Evolutionary conservation across 2,797 vertebrate species (phyloP), one percentile per base, ranked within the genome.

Genomic region (Smutsia gigantea): DNA sequence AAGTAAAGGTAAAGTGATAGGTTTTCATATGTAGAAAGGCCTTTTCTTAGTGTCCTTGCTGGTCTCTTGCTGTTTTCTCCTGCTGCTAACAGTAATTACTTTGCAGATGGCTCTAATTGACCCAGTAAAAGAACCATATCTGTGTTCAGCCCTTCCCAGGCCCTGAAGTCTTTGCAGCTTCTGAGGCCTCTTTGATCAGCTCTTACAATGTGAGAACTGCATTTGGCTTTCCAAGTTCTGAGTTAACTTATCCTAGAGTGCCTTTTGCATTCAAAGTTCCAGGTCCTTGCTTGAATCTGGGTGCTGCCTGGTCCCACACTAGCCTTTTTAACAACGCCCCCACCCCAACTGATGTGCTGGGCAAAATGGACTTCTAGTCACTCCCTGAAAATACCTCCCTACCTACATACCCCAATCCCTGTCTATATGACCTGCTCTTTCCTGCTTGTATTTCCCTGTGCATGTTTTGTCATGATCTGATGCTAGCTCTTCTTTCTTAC

Each of bases 41-140:
- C 59, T 90, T 93, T 94, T 84, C 86, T 90, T 77, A 21, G 49
- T 19, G 12, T 53, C 82, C 86, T 74, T 57, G 91, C 84, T 72
- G 75, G 37, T 68, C 87, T 83, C 93, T 87, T 86, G 96, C 94
- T 29, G 18, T 15, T 92, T 66, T 93, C 31, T 84, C 97, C 96
- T 49, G 95, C 96, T 97, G 97, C 86, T 96, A 66, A 77, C 86
- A 63, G 97, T 97, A 98, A 98, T 97, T 97, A 98, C 96, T 94
- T 94, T 92, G 96, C 97, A 96, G 94, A 89, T 96, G 97, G 96
- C 94, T 94, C 78, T 95, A 91, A 97, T 39, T 96, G 97, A 94
- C 96, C 93, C 61, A 91, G 64, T 96, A 87, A 97, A 72, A 74
- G 93, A 96, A 64, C 6, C 49, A 57, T 63, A 34, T 68, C 57